These are phyloP conservation scores for Arrhamphus sclerolepis DNA, from an alignment of 2,797 vertebrate genomes.

Conservation along the genomic window DNA sequence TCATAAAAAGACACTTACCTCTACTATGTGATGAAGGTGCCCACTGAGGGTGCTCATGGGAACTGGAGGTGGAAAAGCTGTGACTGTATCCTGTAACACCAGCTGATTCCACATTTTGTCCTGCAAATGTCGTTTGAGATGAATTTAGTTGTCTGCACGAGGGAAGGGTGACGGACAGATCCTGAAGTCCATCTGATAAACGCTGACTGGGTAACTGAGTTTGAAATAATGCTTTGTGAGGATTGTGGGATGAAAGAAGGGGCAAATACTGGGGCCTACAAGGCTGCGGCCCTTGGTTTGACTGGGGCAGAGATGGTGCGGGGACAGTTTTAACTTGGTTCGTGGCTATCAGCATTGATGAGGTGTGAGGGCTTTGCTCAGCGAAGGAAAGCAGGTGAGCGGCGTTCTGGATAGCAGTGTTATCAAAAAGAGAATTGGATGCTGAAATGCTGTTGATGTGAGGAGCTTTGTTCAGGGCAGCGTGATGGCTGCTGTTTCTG, in stretches of 20 bases:
- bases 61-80: slow-evolving; percentile 13
- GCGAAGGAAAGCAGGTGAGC: slow-evolving; percentile 37
- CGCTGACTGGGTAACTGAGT: slow-evolving; percentile 14
- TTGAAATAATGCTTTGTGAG: slow-evolving; percentile 31
- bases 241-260: slow-evolving; percentile 1
- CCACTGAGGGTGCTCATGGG: slow-evolving; percentile 55
- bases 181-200: slow-evolving; percentile 27
- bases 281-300: slow-evolving; percentile 18
- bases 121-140: slow-evolving; percentile 23
- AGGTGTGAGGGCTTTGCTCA: slow-evolving; percentile 36
- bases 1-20: slow-evolving; percentile 38
- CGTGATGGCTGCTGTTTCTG: slow-evolving; percentile 18
- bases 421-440: slow-evolving; percentile 32
- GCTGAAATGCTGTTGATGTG: slow-evolving; percentile 22
- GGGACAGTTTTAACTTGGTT: slow-evolving; percentile 28
- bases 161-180: slow-evolving; percentile 7
- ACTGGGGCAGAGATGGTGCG: slow-evolving; percentile 8
- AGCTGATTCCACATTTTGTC: slow-evolving; percentile 10
- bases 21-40: slow-evolving; percentile 22
- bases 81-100: slow-evolving; percentile 15
- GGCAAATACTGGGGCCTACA: slow-evolving; percentile 21
- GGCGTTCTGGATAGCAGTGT: slow-evolving; percentile 5
- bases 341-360: background rate
- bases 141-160: slow-evolving; percentile 30
- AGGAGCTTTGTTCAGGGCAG: slow-evolving; percentile 31